A percentile compares a stretch with the other conserved stretches of the same genome.
Conservation (phyloP, 2,888 invertebrate species). For the Lepidocyrtinus sp. region DNA sequence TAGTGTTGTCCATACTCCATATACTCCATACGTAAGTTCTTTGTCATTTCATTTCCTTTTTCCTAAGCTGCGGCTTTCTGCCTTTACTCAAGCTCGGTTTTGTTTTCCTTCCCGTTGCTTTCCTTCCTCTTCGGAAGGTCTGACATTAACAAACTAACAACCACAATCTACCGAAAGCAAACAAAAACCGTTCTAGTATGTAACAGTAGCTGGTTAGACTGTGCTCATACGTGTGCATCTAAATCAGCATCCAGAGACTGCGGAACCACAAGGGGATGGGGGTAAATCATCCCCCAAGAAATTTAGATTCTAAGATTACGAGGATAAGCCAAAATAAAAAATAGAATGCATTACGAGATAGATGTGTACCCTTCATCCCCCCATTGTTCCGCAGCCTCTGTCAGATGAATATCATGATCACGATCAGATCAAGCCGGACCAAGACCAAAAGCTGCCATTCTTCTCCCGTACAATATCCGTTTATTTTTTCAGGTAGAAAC, state of each 20-base stretch:
- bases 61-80: background rate
- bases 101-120: background rate
- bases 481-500: background rate
- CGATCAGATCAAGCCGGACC: no score
- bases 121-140: background rate
- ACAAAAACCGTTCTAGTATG: background rate
- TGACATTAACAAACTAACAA: conserved; percentile 1
- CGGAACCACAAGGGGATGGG: no score
- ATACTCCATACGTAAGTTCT: background rate
- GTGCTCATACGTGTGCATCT: background rate
- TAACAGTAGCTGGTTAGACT: background rate
- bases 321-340: no score
- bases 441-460: no score
- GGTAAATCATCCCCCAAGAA: no score
- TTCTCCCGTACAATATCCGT: background rate
- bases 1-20: background rate
- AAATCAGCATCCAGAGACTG: no score
- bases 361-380: no score
- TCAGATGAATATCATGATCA: no score
- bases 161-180: conserved; percentile 8
- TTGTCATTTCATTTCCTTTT: background rate
- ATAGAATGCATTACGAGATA: no score
- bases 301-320: no score
- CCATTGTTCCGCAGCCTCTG: no score
- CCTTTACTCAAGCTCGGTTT: background rate